Evolutionary conservation across 2,888 invertebrate species (phyloP), one percentile per base, ranked within the genome.

Genomic region (Melanotus villosus): DNA sequence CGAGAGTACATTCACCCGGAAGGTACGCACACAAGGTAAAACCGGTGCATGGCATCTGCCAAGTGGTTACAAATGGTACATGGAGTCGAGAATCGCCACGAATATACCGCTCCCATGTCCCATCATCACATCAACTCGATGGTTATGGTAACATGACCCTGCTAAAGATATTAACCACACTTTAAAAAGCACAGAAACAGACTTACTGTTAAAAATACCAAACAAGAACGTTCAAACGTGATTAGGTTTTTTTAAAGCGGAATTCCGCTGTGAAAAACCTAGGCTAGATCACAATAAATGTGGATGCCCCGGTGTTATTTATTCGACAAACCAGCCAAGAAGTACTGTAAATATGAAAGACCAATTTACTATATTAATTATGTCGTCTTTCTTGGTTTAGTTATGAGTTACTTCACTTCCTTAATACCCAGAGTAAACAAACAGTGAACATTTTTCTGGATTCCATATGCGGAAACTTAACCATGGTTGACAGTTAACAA

Each of bases 21-120:
- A 56, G n/a, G 76, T 70, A 74, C 72, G n/a, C n/a, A 67, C 75
- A 75, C 75, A 74, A 73, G 75, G 77, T 68, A 77, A 78, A 75
- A 77, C 78, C 71, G 75, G 75, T 78, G 67, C 68, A 71, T 75
- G 75, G 74, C 74, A 78, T 76, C 75, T 73, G 73, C 70, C 74
- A 75, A 73, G 74, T 76, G 72, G 76, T 75, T 73, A 70, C 75
- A 76, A 79, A 75, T 77, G 77, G 70, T 64, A 64, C 63, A 52
- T 50, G 41, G 36, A 54, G 18, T 38, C 30, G 14, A 34, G 65
- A 57, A 57, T 64, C 52, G 50, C 64, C 19, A 50, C 26, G 43
- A 64, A 64, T n/a, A n/a, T 50, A 56, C 57, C 57, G 57, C 64
- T 52, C 54, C 41, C 54, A 64, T 54, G 52, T 30, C 41, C 64